phyloP scores from a whole-genome alignment of 2,113 vertebrate species.

The Catagonus wagneri region DNA sequence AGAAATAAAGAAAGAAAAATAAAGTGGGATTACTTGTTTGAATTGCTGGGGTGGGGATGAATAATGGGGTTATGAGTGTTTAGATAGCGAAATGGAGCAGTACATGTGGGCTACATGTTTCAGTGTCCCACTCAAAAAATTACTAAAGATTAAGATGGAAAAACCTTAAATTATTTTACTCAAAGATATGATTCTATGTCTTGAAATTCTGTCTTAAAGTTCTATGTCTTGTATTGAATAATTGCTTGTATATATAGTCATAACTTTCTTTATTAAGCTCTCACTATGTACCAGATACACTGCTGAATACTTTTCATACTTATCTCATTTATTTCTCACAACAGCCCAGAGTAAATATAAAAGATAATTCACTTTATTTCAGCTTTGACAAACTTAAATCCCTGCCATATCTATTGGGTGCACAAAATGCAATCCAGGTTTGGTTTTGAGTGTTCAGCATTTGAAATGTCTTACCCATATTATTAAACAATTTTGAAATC shows the following conservation, averaged over 20 bases:
- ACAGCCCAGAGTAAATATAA: not conserved
- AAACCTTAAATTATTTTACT: not conserved
- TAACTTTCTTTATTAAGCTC: not conserved
- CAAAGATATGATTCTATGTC: not conserved
- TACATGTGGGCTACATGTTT: not conserved
- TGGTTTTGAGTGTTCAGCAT: slow-evolving; percentile 21
- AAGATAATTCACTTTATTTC: not conserved
- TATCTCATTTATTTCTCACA: not conserved
- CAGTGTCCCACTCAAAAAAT: not conserved
- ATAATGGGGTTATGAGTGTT: not conserved
- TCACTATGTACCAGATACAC: not conserved
- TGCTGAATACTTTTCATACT: not conserved
- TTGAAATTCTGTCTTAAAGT: too few relatives aligned
- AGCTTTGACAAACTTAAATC: not conserved
- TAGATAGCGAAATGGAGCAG: not conserved
- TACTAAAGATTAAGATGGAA: not conserved
- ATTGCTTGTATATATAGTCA: not conserved
- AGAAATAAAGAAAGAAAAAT: too few relatives aligned
- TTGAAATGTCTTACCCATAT: slow-evolving; percentile 57
- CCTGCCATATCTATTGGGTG: not conserved
- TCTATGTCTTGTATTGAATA: too few relatives aligned
- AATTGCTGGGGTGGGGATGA: not conserved
- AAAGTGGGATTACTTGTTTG: not conserved
- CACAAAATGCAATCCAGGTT: not conserved
- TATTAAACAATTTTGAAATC: slow-evolving; percentile 60